Percentiles rank a stretch among this genome's conserved stretches.
These are phyloP conservation scores for Mythimna impura DNA, from an alignment of 2,888 invertebrate genomes.

Conservation along the genomic window DNA sequence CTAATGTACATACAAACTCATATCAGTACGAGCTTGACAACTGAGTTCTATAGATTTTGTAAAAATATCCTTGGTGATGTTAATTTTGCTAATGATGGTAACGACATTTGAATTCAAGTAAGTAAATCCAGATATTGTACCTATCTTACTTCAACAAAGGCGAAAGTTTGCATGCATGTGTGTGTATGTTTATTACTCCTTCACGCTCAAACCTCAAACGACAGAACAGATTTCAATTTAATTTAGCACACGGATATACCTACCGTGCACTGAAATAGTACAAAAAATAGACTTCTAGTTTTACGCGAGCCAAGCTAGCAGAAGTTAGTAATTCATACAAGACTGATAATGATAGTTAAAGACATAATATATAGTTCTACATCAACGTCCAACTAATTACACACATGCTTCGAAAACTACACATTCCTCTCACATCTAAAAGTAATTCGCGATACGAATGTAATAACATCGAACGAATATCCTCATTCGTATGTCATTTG, in stretches of 20 bases:
- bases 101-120: background rate
- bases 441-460: slow-evolving; percentile 16
- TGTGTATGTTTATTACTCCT: no score
- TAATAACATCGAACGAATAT: slow-evolving; percentile 23
- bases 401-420: background rate
- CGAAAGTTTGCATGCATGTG: no score
- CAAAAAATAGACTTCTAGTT: no score
- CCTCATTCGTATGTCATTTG: slow-evolving; percentile 18
- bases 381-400: background rate
- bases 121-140: background rate
- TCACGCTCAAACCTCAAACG: no score
- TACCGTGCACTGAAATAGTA: no score
- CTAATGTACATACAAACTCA: slow-evolving; percentile 37
- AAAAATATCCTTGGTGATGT: background rate
- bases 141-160: background rate
- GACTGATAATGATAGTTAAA: background rate
- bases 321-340: no score
- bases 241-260: no score
- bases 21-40: background rate
- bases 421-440: slow-evolving; percentile 1
- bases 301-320: no score
- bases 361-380: no score
- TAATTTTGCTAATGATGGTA: slow-evolving; percentile 1
- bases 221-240: no score
- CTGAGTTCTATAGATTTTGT: slow-evolving; percentile 6